Conservation (phyloP, 2,888 invertebrate genomes). For the Schrankia costaestrigalis region DNA sequence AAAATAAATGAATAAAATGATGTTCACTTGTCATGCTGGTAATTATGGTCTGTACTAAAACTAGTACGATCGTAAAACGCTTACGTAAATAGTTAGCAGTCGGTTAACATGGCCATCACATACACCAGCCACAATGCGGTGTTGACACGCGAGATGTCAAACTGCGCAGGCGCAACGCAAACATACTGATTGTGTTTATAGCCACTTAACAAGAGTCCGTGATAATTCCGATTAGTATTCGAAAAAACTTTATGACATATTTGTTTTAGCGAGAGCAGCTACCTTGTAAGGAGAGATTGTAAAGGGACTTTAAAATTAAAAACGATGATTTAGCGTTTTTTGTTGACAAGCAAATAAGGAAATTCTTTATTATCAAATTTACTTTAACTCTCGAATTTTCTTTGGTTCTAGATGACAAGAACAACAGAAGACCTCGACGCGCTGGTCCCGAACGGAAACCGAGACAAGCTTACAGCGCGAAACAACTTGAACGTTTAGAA, state of each 20-base stretch:
- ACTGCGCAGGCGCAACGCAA: constrained; percentile 68
- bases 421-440: constrained; percentile 89
- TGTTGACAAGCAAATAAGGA: constrained; percentile 13
- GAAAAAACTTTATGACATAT: constrained; percentile 66
- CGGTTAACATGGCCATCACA: constrained; percentile 63
- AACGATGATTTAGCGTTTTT: constrained; percentile 21
- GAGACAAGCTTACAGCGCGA: constrained; percentile 96
- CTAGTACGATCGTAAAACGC: constrained; percentile 39
- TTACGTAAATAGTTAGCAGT: constrained; percentile 67
- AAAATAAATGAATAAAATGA: background rate
- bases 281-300: constrained; percentile 54
- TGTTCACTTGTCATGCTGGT: background rate
- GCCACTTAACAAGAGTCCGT: constrained; percentile 74
- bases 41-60: constrained; percentile 17
- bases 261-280: constrained; percentile 70
- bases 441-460: constrained; percentile 96
- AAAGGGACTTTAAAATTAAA: constrained; percentile 25
- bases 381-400: constrained; percentile 13
- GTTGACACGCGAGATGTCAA: constrained; percentile 63
- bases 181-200: constrained; percentile 77
- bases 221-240: constrained; percentile 76
- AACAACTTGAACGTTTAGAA: constrained; percentile 94
- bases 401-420: constrained; percentile 85
- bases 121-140: constrained; percentile 57
- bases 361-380: constrained; percentile 6